Evolutionary conservation across 2,797 vertebrate species (phyloP).

Genomic region (Avahi laniger): DNA sequence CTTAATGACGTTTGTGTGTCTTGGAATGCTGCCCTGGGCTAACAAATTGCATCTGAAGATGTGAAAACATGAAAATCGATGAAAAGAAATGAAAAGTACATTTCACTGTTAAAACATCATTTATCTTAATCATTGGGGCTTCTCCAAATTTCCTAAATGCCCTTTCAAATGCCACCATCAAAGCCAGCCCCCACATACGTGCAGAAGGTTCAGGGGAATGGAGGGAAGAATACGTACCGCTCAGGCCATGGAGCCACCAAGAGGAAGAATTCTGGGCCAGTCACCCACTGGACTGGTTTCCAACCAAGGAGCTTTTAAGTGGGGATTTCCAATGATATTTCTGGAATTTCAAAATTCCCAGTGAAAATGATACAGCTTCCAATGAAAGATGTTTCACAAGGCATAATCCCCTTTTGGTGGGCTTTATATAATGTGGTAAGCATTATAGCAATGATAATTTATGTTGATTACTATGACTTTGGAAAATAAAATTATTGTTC

Average conservation of each 20-base stretch:
- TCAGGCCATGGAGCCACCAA: neutral
- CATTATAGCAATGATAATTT: neutral
- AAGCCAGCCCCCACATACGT: neutral
- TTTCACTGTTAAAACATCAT: constrained; percentile 56
- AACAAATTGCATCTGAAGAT: constrained; percentile 66
- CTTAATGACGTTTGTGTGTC: constrained; percentile 61
- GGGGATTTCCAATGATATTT: neutral
- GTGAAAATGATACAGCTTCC: constrained; percentile 4
- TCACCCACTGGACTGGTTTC: neutral
- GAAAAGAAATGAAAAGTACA: constrained; percentile 69
- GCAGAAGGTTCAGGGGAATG: neutral
- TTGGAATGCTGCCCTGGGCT: constrained; percentile 65
- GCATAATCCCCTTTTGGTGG: neutral
- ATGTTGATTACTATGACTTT: neutral
- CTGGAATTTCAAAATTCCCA: constrained; percentile 29
- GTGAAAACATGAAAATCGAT: constrained; percentile 71
- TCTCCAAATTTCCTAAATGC: constrained; percentile 65
- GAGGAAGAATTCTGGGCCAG: neutral
- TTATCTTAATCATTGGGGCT: constrained; percentile 55
- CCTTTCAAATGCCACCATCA: constrained; percentile 55
- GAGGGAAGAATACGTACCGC: neutral
- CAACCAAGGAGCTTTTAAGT: neutral
- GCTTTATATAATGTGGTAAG: neutral
- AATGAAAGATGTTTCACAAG: neutral
- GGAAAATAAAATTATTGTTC: neutral